These are phyloP conservation scores for Oncorhynchus gorbuscha DNA, from an alignment of 2,113 vertebrate genomes.

Conservation along the genomic window DNA sequence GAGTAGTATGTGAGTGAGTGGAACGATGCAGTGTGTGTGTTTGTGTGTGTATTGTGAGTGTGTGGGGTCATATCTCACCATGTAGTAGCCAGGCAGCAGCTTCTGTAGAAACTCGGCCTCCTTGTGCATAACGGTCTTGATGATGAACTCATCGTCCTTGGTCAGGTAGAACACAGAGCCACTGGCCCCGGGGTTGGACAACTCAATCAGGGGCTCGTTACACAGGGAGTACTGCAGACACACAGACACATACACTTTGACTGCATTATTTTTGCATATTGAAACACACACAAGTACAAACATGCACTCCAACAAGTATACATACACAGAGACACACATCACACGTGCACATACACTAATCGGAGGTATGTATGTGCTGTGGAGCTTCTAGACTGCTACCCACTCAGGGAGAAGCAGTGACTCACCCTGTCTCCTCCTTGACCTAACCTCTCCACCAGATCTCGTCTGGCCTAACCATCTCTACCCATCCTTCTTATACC, in stretches of 20 bases:
- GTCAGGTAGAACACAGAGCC: constrained; percentile 98
- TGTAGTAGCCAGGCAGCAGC: constrained; percentile 96
- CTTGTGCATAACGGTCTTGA: constrained; percentile 99
- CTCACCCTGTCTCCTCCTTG: constrained; percentile 25
- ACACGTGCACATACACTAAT: background rate
- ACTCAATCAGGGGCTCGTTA: constrained; percentile 94
- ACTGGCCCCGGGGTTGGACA: constrained; percentile 95
- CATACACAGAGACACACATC: background rate
- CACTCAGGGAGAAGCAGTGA: constrained; percentile 24
- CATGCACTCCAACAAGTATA: background rate
- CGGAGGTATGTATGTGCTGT: no score
- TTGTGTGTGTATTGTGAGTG: background rate
- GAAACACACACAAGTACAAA: background rate
- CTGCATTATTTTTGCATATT: background rate
- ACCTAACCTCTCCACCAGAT: background rate
- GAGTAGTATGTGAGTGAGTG: no score
- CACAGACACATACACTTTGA: background rate
- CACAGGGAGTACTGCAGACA: constrained; percentile 87
- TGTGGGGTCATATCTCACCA: constrained; percentile 47
- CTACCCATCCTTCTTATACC: background rate
- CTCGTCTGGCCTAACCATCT: background rate
- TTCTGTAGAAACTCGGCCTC: constrained; percentile 98
- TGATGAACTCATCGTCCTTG: constrained; percentile 97
- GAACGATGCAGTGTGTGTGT: no score
- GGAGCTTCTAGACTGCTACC: no score